phyloP scores from a whole-genome alignment of 1,140 invertebrate genomes.

The Drosophila mayri region DNA sequence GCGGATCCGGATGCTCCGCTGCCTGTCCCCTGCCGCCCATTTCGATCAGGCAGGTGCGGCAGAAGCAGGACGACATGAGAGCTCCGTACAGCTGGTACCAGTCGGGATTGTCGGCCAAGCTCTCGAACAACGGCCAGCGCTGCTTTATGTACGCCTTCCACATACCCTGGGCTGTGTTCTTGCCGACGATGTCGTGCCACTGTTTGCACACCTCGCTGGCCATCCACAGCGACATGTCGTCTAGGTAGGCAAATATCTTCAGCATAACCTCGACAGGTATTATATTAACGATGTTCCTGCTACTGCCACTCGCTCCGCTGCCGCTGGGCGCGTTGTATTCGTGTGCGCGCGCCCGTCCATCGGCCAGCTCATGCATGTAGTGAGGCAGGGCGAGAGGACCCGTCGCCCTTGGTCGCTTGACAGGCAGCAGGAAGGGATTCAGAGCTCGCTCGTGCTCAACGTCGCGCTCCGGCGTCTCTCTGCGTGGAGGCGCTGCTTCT shows the following conservation, averaged over 20 bases:
- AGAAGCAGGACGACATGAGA: constrained; percentile 91
- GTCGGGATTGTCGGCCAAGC: constrained; percentile 89
- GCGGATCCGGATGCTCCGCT: constrained; percentile 55
- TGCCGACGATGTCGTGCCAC: constrained; percentile 92
- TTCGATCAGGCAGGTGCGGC: constrained; percentile 93
- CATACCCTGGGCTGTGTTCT: constrained; percentile 90
- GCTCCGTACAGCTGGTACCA: constrained; percentile 91
- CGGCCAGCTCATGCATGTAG: constrained; percentile 68
- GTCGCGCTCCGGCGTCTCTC: constrained; percentile 61
- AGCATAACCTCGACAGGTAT: constrained; percentile 90
- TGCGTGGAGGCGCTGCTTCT: constrained; percentile 23
- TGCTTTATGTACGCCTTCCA: constrained; percentile 91
- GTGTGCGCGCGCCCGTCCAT: constrained; percentile 62
- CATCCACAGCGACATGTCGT: constrained; percentile 95
- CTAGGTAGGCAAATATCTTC: constrained; percentile 94
- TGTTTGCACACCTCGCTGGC: constrained; percentile 93
- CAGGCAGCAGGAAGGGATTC: constrained; percentile 68
- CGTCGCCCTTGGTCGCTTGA: constrained; percentile 69
- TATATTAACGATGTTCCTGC: constrained; percentile 42
- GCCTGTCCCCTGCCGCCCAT: constrained; percentile 88
- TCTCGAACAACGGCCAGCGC: constrained; percentile 93
- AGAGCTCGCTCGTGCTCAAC: constrained; percentile 55
- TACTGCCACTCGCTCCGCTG: constrained; percentile 20
- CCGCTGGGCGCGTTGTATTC: constrained; percentile 53
- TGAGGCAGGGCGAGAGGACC: constrained; percentile 69